These are phyloP conservation scores for Choreutis nemorana DNA, from an alignment of 2,888 invertebrate species.

Conservation along the genomic window DNA sequence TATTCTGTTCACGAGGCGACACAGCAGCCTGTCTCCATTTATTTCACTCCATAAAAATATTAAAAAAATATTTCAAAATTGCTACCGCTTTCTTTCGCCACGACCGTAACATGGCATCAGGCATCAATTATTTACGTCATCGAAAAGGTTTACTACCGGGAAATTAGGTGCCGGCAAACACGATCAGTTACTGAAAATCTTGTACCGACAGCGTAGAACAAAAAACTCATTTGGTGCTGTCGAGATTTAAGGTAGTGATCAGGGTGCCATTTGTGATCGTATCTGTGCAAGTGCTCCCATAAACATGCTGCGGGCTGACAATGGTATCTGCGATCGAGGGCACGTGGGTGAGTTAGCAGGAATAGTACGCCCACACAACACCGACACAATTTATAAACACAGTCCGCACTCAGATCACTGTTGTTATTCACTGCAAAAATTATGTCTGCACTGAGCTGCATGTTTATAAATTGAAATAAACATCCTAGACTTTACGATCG, in stretches of 20 bases:
- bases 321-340: slow-evolving; percentile 50
- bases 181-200: slow-evolving; percentile 3
- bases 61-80: slow-evolving; percentile 25
- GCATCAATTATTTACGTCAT: too few species aligned
- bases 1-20: slow-evolving; percentile 33
- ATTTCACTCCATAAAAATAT: slow-evolving; percentile 28
- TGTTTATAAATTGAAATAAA: too few species aligned
- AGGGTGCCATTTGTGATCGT: slow-evolving; percentile 40
- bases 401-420: too few species aligned
- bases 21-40: slow-evolving; percentile 20
- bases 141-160: too few species aligned
- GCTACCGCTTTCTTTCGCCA: too few species aligned
- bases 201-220: too few species aligned
- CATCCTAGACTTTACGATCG: too few species aligned
- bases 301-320: slow-evolving; percentile 49
- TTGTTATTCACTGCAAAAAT: too few species aligned
- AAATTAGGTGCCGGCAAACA: slow-evolving; percentile 1
- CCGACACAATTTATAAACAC: too few species aligned
- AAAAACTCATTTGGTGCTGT: too few species aligned
- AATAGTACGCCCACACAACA: slow-evolving; percentile 3
- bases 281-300: slow-evolving; percentile 39
- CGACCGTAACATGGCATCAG: too few species aligned
- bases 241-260: slow-evolving; percentile 33
- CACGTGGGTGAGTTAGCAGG: slow-evolving; percentile 33
- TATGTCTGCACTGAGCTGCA: too few species aligned